These are phyloP conservation scores for Eurosta solidaginis DNA, from an alignment of 1,140 invertebrate species.

Conservation along the genomic window DNA sequence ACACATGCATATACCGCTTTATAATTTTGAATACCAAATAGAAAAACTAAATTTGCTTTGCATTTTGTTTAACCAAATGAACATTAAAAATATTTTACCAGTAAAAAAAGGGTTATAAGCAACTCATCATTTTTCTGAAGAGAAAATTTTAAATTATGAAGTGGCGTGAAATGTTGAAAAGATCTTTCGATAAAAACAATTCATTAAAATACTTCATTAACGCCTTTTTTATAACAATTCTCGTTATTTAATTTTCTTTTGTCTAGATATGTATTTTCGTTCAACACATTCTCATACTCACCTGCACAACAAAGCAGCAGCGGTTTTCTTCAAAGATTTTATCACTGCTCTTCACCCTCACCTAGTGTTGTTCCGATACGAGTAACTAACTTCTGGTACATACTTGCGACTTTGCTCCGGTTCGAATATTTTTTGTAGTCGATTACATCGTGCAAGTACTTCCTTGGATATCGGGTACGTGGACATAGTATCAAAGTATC, in stretches of 20 bases:
- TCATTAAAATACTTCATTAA: constrained; percentile 28
- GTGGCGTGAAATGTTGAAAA: background rate
- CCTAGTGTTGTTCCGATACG: no score
- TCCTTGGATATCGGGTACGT: no score
- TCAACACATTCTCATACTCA: background rate
- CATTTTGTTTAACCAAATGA: background rate
- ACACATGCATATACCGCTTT: background rate
- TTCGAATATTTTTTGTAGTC: no score
- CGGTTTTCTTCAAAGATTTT: background rate
- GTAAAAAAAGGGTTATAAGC: background rate
- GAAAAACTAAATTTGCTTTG: constrained; percentile 9
- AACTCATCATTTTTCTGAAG: background rate
- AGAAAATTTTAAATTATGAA: background rate
- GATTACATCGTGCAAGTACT: no score
- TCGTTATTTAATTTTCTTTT: background rate
- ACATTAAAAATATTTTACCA: background rate
- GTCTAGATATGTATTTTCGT: background rate
- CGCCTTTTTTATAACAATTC: constrained; percentile 21
- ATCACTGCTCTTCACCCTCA: background rate
- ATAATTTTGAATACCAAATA: background rate
- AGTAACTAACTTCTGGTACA: no score
- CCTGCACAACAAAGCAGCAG: background rate
- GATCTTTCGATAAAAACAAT: constrained; percentile 20
- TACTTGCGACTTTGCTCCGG: no score
- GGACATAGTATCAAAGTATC: no score